A percentile compares a stretch with the other conserved stretches of the same genome.
phyloP scores from a whole-genome alignment of 2,888 invertebrate species.

The Xestia sexstrigata region DNA sequence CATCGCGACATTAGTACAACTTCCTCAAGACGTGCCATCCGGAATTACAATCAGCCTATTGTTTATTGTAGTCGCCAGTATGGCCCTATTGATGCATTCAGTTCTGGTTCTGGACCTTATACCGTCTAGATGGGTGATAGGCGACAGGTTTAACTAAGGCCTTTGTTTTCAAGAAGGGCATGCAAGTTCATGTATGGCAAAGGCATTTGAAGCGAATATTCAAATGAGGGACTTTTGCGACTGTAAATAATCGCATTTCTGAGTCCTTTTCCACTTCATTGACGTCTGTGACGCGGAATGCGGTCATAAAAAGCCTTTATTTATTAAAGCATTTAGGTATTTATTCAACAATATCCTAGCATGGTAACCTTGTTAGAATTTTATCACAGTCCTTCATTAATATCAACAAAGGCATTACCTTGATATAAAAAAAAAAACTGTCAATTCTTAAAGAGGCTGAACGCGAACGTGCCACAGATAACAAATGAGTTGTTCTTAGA shows the following conservation, averaged over 20 bases:
- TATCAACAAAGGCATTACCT: constrained; percentile 25
- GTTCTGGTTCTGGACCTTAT: constrained; percentile 69
- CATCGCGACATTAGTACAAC: constrained; percentile 78
- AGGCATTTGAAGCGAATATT: constrained; percentile 38
- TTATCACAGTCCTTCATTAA: constrained; percentile 9
- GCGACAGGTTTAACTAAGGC: constrained; percentile 16
- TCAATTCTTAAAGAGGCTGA: constrained; percentile 41
- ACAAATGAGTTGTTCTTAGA: constrained; percentile 60
- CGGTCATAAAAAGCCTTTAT: constrained; percentile 1
- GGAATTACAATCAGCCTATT: constrained; percentile 84
- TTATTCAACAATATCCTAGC: constrained; percentile 26
- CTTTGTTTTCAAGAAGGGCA: constrained; percentile 57
- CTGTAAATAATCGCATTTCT: constrained; percentile 33
- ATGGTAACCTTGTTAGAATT: constrained; percentile 5
- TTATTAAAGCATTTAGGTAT: too few species aligned
- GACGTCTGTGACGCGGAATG: constrained; percentile 18
- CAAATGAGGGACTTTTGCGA: constrained; percentile 24
- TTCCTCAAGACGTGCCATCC: constrained; percentile 78
- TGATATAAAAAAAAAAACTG: constrained; percentile 33
- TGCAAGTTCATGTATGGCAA: constrained; percentile 19
- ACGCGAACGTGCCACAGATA: constrained; percentile 67
- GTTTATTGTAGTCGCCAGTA: constrained; percentile 66
- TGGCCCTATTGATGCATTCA: constrained; percentile 62
- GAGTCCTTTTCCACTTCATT: constrained; percentile 14
- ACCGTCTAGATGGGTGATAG: constrained; percentile 58